A percentile compares a stretch with the other conserved stretches of the same genome.
Evolutionary conservation across 2,797 vertebrate species (phyloP).

Genomic region (Bufotes viridis): DNA sequence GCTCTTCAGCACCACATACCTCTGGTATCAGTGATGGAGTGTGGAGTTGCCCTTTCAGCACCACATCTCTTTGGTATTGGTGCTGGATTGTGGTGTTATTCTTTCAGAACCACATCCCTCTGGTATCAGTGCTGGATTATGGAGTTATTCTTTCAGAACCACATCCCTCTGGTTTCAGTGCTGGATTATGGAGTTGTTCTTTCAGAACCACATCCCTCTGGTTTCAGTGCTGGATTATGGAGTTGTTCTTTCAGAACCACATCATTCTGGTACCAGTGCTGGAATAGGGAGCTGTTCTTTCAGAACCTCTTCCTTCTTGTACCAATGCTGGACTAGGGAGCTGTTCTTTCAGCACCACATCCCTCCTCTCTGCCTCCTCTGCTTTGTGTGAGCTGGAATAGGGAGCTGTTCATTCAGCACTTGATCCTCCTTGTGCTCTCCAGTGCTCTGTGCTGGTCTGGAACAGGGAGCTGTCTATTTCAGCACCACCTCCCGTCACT

Average conservation of each 20-base stretch:
- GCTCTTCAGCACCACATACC: neutral
- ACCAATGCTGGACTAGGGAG: neutral
- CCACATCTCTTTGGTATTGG: constrained; percentile 63
- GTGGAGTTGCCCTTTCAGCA: constrained; percentile 74
- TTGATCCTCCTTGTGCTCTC: constrained; percentile 64
- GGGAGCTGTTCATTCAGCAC: constrained; percentile 78
- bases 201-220: neutral
- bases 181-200: neutral
- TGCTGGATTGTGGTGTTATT: neutral
- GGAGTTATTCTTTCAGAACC: constrained; percentile 77
- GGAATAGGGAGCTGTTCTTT: constrained; percentile 66
- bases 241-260: neutral
- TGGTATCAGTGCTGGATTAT: neutral
- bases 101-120: neutral
- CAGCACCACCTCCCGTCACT: constrained; percentile 50
- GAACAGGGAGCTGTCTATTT: constrained; percentile 63
- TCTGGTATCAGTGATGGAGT: neutral
- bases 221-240: neutral
- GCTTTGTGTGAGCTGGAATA: neutral
- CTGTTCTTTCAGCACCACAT: constrained; percentile 6
- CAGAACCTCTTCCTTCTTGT: constrained; percentile 73
- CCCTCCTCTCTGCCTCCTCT: constrained; percentile 51
- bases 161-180: constrained; percentile 38
- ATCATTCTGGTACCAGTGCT: neutral
- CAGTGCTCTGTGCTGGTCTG: constrained; percentile 11